These are phyloP conservation scores for Ibycter americanus DNA, from an alignment of 2,797 vertebrate species.

Conservation along the genomic window DNA sequence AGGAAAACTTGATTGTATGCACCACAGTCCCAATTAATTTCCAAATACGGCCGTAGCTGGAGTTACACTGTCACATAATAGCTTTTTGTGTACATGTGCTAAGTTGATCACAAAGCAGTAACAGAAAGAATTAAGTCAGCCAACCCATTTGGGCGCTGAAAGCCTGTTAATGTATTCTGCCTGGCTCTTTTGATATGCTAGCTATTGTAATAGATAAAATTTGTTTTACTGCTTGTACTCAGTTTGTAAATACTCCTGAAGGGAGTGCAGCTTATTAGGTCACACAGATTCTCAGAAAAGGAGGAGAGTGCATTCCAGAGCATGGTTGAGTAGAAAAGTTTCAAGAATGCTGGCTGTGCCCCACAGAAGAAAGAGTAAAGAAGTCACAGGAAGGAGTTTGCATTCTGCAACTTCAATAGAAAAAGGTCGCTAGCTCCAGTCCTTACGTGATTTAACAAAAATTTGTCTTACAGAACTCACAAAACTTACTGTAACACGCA, in stretches of 20 bases:
- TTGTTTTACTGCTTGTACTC: not conserved
- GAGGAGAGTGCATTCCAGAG: not conserved
- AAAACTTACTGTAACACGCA: not conserved
- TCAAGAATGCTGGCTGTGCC: not conserved
- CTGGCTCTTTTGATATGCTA: not conserved
- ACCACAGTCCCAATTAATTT: not conserved
- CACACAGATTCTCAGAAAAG: not conserved
- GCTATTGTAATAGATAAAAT: not conserved
- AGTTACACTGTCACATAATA: not conserved
- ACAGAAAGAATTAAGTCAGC: not conserved
- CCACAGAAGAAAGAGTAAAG: not conserved
- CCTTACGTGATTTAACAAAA: not conserved
- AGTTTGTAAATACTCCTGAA: not conserved
- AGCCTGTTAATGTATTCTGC: not conserved
- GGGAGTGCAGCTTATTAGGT: not conserved
- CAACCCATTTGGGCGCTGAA: not conserved
- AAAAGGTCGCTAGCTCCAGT: not conserved
- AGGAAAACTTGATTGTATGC: not conserved
- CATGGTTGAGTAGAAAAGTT: not conserved
- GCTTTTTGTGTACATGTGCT: not conserved
- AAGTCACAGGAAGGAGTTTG: not conserved
- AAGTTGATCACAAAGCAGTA: not conserved
- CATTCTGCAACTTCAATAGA: not conserved
- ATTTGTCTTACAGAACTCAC: not conserved
- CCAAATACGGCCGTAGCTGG: not conserved